phyloP scores from a whole-genome alignment of 2,113 vertebrate species.

The Rhadina sibilatrix region DNA sequence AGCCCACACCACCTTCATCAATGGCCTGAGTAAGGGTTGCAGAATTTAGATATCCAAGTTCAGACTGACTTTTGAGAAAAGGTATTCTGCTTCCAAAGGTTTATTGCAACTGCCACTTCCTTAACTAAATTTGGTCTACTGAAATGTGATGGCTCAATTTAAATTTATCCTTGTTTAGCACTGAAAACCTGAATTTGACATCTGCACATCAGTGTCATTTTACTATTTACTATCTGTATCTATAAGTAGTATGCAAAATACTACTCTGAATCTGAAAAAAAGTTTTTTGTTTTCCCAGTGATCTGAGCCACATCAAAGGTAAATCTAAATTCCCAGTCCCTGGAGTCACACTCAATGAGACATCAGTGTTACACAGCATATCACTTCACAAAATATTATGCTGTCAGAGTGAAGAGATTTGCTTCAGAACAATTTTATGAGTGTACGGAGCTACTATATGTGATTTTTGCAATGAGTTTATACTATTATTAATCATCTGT shows the following conservation, averaged over 20 bases:
- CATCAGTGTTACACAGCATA: background rate
- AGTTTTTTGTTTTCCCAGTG: background rate
- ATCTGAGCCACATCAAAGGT: background rate
- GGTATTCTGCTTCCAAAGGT: background rate
- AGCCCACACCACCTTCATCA: background rate
- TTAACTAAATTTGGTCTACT: background rate
- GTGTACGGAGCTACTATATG: background rate
- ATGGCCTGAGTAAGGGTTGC: background rate
- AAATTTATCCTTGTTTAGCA: background rate
- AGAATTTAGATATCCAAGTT: background rate
- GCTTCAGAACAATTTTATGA: background rate
- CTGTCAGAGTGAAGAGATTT: background rate
- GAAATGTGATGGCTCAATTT: background rate
- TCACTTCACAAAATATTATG: background rate
- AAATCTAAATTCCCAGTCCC: background rate
- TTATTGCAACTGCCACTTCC: background rate
- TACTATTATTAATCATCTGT: background rate
- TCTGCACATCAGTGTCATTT: background rate
- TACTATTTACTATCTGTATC: background rate
- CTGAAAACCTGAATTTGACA: background rate
- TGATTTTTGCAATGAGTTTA: background rate
- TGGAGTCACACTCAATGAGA: background rate
- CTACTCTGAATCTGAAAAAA: background rate
- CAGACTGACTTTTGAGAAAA: background rate
- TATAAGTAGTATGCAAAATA: background rate